Percentiles rank a stretch among this genome's conserved stretches.
phyloP scores from a whole-genome alignment of 2,797 vertebrate species.

The Heterohyrax brucei region DNA sequence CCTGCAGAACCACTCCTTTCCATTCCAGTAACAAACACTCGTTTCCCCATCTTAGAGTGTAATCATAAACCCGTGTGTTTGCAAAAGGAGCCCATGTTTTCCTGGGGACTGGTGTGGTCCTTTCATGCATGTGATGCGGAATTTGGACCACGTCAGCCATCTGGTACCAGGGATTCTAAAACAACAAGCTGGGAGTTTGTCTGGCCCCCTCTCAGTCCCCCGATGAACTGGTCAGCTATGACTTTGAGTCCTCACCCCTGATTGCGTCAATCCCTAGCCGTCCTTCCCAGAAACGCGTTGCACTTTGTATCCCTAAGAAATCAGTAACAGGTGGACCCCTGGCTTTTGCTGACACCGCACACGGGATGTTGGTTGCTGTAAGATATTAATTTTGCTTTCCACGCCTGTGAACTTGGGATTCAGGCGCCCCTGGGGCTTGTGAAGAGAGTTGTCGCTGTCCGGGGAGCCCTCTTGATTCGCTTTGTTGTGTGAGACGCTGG shows the following conservation, averaged over 20 bases:
- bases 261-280: constrained; percentile 55
- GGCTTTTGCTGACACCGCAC: constrained; percentile 70
- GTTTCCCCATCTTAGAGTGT: neutral
- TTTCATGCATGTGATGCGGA: neutral
- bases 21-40: neutral
- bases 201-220: neutral
- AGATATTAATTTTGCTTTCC: constrained; percentile 80
- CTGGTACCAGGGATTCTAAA: neutral
- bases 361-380: constrained; percentile 55
- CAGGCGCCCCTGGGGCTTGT: neutral
- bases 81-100: neutral
- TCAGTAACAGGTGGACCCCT: constrained; percentile 61
- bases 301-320: constrained; percentile 78
- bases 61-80: neutral
- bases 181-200: constrained; percentile 7
- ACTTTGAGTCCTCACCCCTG: constrained; percentile 56
- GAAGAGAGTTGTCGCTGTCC: constrained; percentile 10
- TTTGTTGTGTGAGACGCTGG: neutral
- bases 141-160: neutral
- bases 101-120: neutral
- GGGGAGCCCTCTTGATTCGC: constrained; percentile 1
- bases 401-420: constrained; percentile 39
- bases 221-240: constrained; percentile 28
- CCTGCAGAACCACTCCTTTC: neutral
- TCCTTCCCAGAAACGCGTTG: constrained; percentile 67